Conservation (phyloP, 2,888 invertebrate genomes). For the Chirona hameri region DNA sequence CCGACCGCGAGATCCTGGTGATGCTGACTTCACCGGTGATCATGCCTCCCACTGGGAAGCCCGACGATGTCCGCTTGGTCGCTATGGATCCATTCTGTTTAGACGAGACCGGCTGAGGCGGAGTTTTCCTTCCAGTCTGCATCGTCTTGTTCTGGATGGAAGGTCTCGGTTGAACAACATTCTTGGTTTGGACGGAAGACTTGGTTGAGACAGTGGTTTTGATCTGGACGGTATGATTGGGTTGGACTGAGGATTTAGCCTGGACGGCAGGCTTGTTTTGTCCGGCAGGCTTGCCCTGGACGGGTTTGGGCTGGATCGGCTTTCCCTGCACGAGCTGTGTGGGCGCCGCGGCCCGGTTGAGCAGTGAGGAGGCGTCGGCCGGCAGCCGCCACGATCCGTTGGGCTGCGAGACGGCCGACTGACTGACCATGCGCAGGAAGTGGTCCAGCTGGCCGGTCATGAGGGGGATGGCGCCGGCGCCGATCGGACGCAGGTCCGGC, state of each 20-base stretch:
- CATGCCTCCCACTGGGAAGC: neutral
- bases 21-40: conserved; percentile 3
- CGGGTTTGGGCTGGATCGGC: neutral
- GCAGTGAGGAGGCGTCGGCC: conserved; percentile 24
- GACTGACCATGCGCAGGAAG: conserved; percentile 24
- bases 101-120: no score
- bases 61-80: no score
- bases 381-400: conserved; percentile 27
- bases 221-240: no score
- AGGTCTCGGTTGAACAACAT: no score
- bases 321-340: neutral
- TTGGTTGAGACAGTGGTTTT: no score
- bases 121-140: no score
- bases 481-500: conserved; percentile 24
- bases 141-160: no score
- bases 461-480: conserved; percentile 13
- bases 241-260: neutral
- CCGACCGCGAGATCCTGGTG: neutral
- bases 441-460: conserved; percentile 26
- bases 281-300: neutral
- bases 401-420: conserved; percentile 23
- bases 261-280: neutral
- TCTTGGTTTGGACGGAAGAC: no score
- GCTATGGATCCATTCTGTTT: no score
- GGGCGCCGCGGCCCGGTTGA: neutral